Base-by-base conservation (phyloP, 2,888 invertebrate species). In the Cerceris ruficornis region DNA sequence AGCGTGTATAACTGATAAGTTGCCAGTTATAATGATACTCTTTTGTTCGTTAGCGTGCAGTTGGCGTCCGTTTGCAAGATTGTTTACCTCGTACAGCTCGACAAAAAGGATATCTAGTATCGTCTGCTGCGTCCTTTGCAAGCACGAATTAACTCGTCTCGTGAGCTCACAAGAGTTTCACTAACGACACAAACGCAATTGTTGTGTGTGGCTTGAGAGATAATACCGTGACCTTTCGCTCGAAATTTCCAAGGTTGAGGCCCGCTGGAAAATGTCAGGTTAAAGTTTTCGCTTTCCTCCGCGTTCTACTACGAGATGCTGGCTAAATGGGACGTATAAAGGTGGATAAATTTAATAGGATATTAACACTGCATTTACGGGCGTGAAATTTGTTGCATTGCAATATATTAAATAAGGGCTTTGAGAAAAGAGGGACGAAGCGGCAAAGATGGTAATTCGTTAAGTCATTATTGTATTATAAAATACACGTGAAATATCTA, bases 81-180 rank as follows among this genome's bases (percentile, higher is more conserved):
- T 46, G 46, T 11, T 46, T 46, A 46, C 46, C 46, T 8, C 46
- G 11, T 11, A 46, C 1, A 46, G 46, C 9, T 8, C 46, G 46
- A 46, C 46, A 46, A 46, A 46, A 46, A 46, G 46, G 46, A 46
- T 46, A n/a, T n/a, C n/a, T n/a, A 76, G 49, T 65, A 77, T 77
- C 76, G 76, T 77, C 77, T 70, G 77, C 70, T 66, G 62, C 69
- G 71, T 76, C 76, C 64, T 69, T 49, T 60, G 64, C 54, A 76
- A 75, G 60, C 69, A 69, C 76, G 69, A 75, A 77, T 77, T 77
- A 69, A 69, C 75, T 69, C 11, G 55, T 65, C 69, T 69, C 55
- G 65, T 69, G 65, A 54, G 41, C 42, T 41, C 55, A 41, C 15
- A 69, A 39, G 43, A 42, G 60, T n/a, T 17, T 39, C 28, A 4